These are phyloP conservation scores for Phallusia fumigata DNA, from an alignment of 23 tunicate species.

Conservation along the genomic window DNA sequence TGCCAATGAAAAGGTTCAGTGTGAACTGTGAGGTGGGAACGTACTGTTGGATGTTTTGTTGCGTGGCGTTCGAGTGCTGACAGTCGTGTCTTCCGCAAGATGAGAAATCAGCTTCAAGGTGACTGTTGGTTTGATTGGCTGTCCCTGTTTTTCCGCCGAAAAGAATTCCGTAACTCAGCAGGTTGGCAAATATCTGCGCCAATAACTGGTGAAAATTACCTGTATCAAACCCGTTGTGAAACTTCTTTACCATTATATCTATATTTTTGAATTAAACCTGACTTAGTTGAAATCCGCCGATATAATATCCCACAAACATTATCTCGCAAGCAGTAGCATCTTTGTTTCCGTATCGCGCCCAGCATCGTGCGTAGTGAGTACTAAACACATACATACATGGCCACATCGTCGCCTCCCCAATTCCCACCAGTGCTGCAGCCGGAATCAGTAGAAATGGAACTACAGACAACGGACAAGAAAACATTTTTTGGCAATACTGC, in stretches of 20 bases:
- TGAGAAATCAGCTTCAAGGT: background rate
- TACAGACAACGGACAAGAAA: too few relatives aligned
- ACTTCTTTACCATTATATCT: too few relatives aligned
- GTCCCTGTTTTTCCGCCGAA: background rate
- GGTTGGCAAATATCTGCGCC: constrained; percentile 29
- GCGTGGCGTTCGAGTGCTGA: constrained; percentile 58
- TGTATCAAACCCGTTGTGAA: too few relatives aligned
- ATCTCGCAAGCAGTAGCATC: background rate
- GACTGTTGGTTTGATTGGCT: background rate
- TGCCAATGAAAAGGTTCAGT: constrained; percentile 34
- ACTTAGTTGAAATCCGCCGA: too few relatives aligned
- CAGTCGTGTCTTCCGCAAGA: constrained; percentile 72
- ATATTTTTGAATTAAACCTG: too few relatives aligned
- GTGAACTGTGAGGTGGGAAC: constrained; percentile 32
- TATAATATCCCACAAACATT: background rate
- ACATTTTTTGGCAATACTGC: too few relatives aligned
- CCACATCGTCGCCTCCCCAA: constrained; percentile 20
- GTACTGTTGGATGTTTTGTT: constrained; percentile 36
- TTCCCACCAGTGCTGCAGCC: background rate
- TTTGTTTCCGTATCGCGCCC: background rate
- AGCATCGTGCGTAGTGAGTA: background rate
- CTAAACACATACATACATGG: background rate
- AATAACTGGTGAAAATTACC: background rate
- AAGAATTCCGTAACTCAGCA: background rate
- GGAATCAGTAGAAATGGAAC: too few relatives aligned